Percentiles rank a stretch among this genome's conserved stretches.
Evolutionary conservation across 1,140 invertebrate species (phyloP).

Genomic region (Megathymus violae): DNA sequence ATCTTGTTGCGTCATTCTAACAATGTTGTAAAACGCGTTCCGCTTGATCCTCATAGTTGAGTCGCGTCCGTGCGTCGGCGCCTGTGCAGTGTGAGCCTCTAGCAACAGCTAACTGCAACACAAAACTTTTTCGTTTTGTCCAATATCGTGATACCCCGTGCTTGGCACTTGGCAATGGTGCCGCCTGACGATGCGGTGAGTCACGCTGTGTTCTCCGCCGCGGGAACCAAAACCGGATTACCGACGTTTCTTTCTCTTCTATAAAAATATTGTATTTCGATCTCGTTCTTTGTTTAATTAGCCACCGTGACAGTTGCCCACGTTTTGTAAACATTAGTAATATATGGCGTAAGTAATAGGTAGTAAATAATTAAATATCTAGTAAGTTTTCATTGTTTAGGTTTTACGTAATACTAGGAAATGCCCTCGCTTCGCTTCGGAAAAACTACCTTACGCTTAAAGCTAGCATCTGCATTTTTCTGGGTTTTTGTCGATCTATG

Average conservation of each 20-base stretch:
- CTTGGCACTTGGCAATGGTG: constrained; percentile 45
- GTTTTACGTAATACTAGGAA: too few species aligned
- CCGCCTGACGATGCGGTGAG: constrained; percentile 41
- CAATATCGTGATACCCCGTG: constrained; percentile 44
- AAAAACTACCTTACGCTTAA: too few species aligned
- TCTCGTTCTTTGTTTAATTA: background rate
- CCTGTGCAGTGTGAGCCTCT: constrained; percentile 31
- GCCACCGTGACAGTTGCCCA: too few species aligned
- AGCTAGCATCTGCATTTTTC: too few species aligned
- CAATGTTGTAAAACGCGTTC: constrained; percentile 7
- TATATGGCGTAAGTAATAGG: too few species aligned
- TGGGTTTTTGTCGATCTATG: too few species aligned
- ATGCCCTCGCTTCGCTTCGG: too few species aligned
- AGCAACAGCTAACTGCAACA: constrained; percentile 24
- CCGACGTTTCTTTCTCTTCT: constrained; percentile 38
- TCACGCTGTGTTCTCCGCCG: constrained; percentile 37
- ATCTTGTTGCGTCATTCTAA: constrained; percentile 43
- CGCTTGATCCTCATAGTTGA: constrained; percentile 4
- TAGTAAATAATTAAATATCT: too few species aligned
- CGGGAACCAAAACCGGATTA: constrained; percentile 38
- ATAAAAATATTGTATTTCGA: constrained; percentile 16
- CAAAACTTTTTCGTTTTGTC: constrained; percentile 36
- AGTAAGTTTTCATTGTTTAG: too few species aligned
- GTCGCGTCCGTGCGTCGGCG: constrained; percentile 3
- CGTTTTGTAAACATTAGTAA: too few species aligned